These are phyloP conservation scores for Galemys pyrenaicus DNA, from an alignment of 2,113 vertebrate genomes.

Conservation along the genomic window DNA sequence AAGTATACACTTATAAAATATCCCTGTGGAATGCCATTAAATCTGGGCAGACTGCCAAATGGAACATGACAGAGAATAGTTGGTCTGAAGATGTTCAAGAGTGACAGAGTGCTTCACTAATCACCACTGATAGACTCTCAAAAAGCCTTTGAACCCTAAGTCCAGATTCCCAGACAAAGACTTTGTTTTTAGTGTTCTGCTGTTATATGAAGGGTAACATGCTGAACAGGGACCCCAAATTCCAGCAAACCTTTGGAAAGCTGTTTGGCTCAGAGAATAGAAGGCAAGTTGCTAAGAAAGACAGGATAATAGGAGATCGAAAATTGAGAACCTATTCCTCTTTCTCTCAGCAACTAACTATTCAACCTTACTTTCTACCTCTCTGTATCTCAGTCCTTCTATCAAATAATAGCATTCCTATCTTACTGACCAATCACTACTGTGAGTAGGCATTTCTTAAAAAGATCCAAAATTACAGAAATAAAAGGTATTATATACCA, in stretches of 20 bases:
- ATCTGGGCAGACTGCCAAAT: constrained; percentile 53
- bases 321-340: background rate
- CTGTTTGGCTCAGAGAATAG: background rate
- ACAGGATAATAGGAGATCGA: background rate
- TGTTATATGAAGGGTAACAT: background rate
- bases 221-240: fast-evolving
- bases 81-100: background rate
- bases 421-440: background rate
- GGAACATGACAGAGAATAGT: background rate
- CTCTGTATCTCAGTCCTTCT: background rate
- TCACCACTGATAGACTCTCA: background rate
- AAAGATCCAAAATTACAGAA: background rate
- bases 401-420: background rate
- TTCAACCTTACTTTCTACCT: background rate
- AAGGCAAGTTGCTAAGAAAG: background rate
- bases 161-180: background rate
- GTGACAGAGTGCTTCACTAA: background rate
- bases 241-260: background rate
- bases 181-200: background rate
- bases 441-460: background rate
- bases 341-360: background rate
- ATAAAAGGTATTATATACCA: background rate
- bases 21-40: background rate
- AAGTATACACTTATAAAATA: background rate
- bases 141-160: background rate